Conservation (phyloP, 2,797 vertebrate species). For the Neopelma chrysocephalum region DNA sequence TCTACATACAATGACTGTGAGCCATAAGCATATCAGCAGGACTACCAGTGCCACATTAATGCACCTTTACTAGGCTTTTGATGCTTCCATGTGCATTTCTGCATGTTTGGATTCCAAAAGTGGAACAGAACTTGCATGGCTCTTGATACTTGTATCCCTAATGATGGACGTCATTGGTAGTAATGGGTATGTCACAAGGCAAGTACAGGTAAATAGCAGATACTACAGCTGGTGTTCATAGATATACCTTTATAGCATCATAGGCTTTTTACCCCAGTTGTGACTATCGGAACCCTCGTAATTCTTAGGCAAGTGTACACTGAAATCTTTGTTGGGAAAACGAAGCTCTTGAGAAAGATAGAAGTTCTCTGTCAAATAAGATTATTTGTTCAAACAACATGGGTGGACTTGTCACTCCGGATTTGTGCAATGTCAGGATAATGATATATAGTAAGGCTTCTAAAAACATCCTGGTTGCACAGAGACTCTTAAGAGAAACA, state of each 20-base stretch:
- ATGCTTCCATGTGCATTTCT: neutral
- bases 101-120: neutral
- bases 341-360: neutral
- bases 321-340: neutral
- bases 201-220: neutral
- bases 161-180: neutral
- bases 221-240: accelerated
- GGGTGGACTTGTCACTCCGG: neutral
- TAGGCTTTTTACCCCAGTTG: neutral
- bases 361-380: neutral
- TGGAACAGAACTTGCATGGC: neutral
- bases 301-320: neutral
- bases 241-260: neutral
- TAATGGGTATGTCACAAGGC: neutral
- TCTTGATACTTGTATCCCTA: neutral
- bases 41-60: neutral
- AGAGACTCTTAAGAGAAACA: neutral
- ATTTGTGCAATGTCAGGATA: neutral
- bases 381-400: neutral
- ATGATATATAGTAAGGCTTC: neutral
- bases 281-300: neutral
- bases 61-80: neutral
- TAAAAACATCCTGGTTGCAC: neutral
- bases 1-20: neutral
- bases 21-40: neutral